These are phyloP conservation scores for Pterocles orientalis DNA, from an alignment of 2,113 vertebrate species.

Conservation along the genomic window DNA sequence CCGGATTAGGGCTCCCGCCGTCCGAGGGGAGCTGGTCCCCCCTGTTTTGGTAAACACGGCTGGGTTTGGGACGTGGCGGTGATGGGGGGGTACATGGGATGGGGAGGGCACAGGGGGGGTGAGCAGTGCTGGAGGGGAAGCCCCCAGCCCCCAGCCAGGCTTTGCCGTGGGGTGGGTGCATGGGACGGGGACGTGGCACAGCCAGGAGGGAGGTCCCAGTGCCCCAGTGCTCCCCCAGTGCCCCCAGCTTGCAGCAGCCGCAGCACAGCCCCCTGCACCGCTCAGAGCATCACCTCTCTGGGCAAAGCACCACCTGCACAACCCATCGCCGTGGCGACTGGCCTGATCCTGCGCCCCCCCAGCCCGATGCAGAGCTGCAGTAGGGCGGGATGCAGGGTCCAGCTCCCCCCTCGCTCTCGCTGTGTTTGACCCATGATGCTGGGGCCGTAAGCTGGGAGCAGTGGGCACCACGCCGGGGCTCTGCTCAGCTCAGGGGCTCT, in stretches of 20 bases:
- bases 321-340: not conserved
- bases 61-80: not conserved
- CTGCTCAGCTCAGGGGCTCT: not conserved
- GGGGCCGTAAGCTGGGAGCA: not conserved
- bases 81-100: not conserved
- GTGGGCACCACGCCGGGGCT: rapidly evolving
- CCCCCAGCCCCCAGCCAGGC: rapidly evolving
- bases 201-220: not conserved
- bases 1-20: not conserved
- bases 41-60: conserved; percentile 6
- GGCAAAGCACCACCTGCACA: not conserved
- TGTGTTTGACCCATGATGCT: rapidly evolving
- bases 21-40: not conserved
- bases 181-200: not conserved
- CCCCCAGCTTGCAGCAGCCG: not conserved
- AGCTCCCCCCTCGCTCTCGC: not conserved
- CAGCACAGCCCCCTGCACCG: rapidly evolving
- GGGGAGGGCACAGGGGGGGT: rapidly evolving
- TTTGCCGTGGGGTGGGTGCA: not conserved
- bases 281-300: not conserved
- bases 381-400: not conserved
- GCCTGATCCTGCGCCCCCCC: not conserved
- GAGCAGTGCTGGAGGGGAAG: not conserved
- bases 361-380: not conserved
- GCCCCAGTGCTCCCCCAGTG: not conserved